Evolutionary conservation across 2,888 invertebrate species (phyloP).

Genomic region (Epinotia nisella): DNA sequence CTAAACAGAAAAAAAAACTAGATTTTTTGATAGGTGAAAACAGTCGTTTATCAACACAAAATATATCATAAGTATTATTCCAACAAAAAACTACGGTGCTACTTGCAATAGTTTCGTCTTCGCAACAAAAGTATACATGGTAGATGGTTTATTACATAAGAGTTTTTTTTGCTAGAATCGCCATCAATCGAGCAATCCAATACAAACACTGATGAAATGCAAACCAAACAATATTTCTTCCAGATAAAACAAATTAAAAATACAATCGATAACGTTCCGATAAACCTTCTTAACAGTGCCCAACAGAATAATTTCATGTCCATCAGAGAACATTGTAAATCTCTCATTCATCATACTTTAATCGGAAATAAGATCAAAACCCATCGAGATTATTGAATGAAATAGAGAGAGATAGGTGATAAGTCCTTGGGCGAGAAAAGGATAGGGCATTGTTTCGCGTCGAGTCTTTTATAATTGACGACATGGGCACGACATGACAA

Average conservation of each 20-base stretch:
- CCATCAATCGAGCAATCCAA: constrained; percentile 8
- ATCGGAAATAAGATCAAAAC: constrained; percentile 71
- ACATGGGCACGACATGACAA: background rate
- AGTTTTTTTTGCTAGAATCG: constrained; percentile 5
- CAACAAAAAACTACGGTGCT: background rate
- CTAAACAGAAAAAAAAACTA: too few species aligned
- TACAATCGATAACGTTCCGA: constrained; percentile 40
- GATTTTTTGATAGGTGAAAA: too few species aligned
- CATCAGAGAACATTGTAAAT: constrained; percentile 62
- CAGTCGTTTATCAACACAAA: too few species aligned
- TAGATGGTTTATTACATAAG: background rate
- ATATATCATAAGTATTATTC: background rate
- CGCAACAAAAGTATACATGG: background rate
- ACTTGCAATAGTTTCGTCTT: background rate
- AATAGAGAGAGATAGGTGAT: constrained; percentile 42
- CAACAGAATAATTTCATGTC: constrained; percentile 59
- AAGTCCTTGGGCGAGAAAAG: constrained; percentile 20
- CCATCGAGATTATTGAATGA: constrained; percentile 67
- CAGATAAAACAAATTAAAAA: constrained; percentile 43
- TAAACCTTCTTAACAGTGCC: constrained; percentile 53
- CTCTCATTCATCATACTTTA: constrained; percentile 74
- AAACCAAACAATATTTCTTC: constrained; percentile 35
- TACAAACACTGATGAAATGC: constrained; percentile 21
- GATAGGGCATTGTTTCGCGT: constrained; percentile 27
- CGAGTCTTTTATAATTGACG: constrained; percentile 26